A percentile compares a stretch with the other conserved stretches of the same genome.
These are phyloP conservation scores for Sphaeramia orbicularis DNA, from an alignment of 2,797 vertebrate species.

Conservation along the genomic window DNA sequence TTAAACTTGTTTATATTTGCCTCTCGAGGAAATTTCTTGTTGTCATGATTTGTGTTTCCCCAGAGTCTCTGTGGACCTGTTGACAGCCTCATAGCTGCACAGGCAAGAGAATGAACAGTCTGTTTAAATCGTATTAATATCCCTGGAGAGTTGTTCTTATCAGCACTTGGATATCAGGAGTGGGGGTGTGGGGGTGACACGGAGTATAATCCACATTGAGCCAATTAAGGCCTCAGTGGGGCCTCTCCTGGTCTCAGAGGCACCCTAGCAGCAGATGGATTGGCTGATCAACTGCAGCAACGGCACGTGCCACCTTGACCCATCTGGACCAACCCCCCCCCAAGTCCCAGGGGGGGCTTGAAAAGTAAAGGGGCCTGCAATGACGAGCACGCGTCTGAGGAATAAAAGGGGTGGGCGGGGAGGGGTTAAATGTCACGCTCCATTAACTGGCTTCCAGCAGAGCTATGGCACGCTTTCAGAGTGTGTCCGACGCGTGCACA, in stretches of 20 bases:
- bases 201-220: slow-evolving; percentile 81
- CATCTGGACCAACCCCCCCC: slow-evolving; percentile 70
- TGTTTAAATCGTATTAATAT: slow-evolving; percentile 43
- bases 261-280: slow-evolving; percentile 83
- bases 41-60: fast-evolving
- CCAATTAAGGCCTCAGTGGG: slow-evolving; percentile 82
- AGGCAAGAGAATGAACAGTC: slow-evolving; percentile 43
- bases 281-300: slow-evolving; percentile 70
- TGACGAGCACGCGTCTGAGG: slow-evolving; percentile 72
- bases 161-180: slow-evolving; percentile 66
- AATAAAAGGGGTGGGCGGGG: slow-evolving; percentile 53
- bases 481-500: slow-evolving; percentile 61
- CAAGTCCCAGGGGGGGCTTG: slow-evolving; percentile 56
- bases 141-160: slow-evolving; percentile 64
- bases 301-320: slow-evolving; percentile 72
- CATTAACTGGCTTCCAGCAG: slow-evolving; percentile 74
- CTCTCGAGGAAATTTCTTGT: not conserved
- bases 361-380: slow-evolving; percentile 61
- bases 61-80: slow-evolving; percentile 7
- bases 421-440: slow-evolving; percentile 66
- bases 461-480: slow-evolving; percentile 65
- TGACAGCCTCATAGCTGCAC: slow-evolving; percentile 56
- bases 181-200: slow-evolving; percentile 46
- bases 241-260: slow-evolving; percentile 68
- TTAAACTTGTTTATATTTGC: not conserved